Evolutionary conservation across 2,888 invertebrate species (phyloP), one percentile per base, ranked within the genome.

Genomic region (Yponomeuta evonymella): DNA sequence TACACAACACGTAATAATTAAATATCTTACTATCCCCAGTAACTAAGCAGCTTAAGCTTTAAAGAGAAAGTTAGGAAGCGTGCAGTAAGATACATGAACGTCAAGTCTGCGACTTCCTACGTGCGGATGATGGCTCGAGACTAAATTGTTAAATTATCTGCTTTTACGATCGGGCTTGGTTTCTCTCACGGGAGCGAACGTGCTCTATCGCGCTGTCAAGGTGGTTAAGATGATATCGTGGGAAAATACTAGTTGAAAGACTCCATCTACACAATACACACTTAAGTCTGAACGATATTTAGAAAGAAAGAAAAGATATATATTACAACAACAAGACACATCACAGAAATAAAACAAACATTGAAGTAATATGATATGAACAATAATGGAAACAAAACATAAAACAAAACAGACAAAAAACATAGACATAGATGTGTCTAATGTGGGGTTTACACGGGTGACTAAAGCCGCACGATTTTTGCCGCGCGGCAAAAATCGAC

Each of bases 391-490:
- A 23, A 23, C 23, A 23, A 23, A 23, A 23, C 23, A 23, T 0
- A 23, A 23, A 23, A 23, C 23, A 23, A 23, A 23, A 23, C 23
- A 23, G 23, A 23, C 23, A 23, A 23, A 23, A 23, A 23, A 23
- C 23, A 23, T 23, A 23, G 23, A 23, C 23, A 23, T 23, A 23
- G 23, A 23, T 23, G 23, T 23, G 23, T 23, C 23, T 62, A 15
- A 12, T 23, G n/a, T 9, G 29, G 71, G 72, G 73, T 75, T 75
- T 74, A 75, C 75, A 75, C 74, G 74, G 73, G 75, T 74, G 75
- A 75, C 74, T 74, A 75, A 74, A 74, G 75, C 75, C 75, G 74
- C 75, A 75, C 75, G 75, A 75, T 75, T 75, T 74, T 73, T 72
- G 75, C 75, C 73, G 73, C 67, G 23, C 67, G 67, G 67, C 48